Conservation (phyloP, 1,140 invertebrate genomes). For the Sarcophaga peregrina region DNA sequence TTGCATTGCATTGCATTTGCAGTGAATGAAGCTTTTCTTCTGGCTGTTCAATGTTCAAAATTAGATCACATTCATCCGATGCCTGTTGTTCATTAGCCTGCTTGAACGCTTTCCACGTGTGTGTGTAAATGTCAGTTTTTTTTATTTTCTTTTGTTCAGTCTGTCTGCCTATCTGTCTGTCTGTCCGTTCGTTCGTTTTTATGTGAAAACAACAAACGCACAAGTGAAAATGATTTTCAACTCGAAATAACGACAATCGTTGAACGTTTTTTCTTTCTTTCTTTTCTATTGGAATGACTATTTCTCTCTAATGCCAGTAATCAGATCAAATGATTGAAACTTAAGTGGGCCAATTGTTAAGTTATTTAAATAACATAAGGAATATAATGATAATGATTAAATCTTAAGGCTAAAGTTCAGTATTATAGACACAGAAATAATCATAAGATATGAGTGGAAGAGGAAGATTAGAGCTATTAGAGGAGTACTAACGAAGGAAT, state of each 20-base stretch:
- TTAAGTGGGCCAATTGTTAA: not conserved
- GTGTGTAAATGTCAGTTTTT: not conserved
- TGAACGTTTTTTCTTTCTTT: not conserved
- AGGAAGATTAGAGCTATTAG: too few species aligned
- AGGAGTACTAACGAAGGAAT: too few species aligned
- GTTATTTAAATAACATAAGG: not conserved
- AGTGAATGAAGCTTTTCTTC: not conserved
- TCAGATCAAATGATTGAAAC: not conserved
- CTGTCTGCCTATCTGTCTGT: slow-evolving; percentile 2
- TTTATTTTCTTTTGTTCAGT: too few species aligned
- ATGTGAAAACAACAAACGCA: slow-evolving; percentile 3
- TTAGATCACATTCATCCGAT: not conserved
- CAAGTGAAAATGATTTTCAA: slow-evolving; percentile 30
- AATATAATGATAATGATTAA: too few species aligned
- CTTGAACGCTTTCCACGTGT: not conserved
- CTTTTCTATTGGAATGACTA: slow-evolving; percentile 13
- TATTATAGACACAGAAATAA: too few species aligned
- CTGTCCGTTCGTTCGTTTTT: not conserved
- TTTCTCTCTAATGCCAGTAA: too few species aligned
- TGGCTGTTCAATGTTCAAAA: not conserved
- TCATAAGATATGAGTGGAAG: too few species aligned
- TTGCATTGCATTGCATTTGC: slow-evolving; percentile 28
- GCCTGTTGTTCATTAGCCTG: too few species aligned
- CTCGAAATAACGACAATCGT: slow-evolving; percentile 13
- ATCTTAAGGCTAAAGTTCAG: too few species aligned